Percentiles rank a stretch among this genome's conserved stretches.
These are phyloP conservation scores for Haemorhous mexicanus DNA, from an alignment of 2,113 vertebrate species.

Conservation along the genomic window DNA sequence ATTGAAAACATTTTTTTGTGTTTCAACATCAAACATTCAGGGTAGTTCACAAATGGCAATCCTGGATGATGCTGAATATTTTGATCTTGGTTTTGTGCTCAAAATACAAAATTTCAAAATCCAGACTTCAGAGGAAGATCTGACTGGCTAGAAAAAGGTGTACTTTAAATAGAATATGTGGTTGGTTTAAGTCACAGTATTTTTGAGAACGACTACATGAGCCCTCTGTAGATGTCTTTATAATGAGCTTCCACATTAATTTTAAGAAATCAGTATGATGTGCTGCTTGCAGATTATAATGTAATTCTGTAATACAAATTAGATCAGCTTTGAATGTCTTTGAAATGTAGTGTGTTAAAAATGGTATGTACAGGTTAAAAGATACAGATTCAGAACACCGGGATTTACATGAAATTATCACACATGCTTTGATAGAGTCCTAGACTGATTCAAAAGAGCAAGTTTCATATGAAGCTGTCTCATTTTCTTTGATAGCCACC, in stretches of 20 bases:
- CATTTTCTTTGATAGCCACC: conserved; percentile 75
- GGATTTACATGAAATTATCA: conserved; percentile 81
- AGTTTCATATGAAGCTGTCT: conserved; percentile 70
- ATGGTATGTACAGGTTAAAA: conserved; percentile 75
- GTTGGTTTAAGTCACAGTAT: background rate
- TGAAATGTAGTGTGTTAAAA: conserved; percentile 72
- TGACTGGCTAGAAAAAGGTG: background rate
- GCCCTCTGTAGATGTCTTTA: conserved; percentile 29
- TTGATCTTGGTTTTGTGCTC: background rate
- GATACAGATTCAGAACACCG: conserved; percentile 70
- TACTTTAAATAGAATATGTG: background rate
- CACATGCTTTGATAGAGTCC: conserved; percentile 77
- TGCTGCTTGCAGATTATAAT: conserved; percentile 57
- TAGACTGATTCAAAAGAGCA: conserved; percentile 75
- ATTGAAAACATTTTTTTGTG: background rate
- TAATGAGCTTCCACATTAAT: conserved; percentile 61
- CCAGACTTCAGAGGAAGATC: background rate
- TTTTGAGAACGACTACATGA: conserved; percentile 23
- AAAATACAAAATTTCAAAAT: background rate
- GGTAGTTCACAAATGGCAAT: background rate
- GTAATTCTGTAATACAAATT: conserved; percentile 73
- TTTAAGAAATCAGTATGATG: conserved; percentile 66
- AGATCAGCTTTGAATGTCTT: conserved; percentile 68
- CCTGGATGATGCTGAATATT: background rate
- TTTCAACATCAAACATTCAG: background rate